A percentile compares a stretch with the other conserved stretches of the same genome.
Evolutionary conservation across 2,797 vertebrate genomes (phyloP).

Genomic region (Anguilla obscura): DNA sequence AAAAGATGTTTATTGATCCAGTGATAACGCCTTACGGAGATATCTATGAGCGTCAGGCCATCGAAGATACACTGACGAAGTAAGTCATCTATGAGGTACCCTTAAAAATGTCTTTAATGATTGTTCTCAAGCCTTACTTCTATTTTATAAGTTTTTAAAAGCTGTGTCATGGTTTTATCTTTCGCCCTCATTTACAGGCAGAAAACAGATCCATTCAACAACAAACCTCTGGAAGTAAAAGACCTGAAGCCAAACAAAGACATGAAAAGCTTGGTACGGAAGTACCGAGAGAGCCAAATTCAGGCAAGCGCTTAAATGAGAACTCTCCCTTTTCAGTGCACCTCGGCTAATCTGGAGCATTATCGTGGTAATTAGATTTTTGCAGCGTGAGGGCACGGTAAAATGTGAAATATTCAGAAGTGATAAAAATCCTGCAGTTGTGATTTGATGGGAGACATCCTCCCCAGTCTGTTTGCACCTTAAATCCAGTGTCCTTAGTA

Average conservation of each 20-base stretch:
- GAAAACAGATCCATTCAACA: neutral
- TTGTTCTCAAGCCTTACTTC: neutral
- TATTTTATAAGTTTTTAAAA: neutral
- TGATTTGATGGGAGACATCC: no score
- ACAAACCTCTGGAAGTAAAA: neutral
- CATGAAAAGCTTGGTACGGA: neutral
- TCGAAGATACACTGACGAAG: neutral
- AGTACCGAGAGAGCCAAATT: neutral
- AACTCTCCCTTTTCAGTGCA: no score
- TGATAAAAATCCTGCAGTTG: no score
- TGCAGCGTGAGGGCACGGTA: no score
- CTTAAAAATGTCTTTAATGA: neutral
- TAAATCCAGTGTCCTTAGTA: no score
- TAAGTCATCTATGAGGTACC: neutral
- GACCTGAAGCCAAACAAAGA: conserved; percentile 14
- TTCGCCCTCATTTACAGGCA: neutral
- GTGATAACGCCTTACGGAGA: conserved; percentile 17
- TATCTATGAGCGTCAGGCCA: conserved; percentile 18
- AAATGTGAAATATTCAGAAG: no score
- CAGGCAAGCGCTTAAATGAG: neutral
- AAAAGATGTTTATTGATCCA: conserved; percentile 32
- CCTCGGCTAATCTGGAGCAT: no score
- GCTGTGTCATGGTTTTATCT: neutral
- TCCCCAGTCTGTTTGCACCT: no score
- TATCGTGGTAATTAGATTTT: no score